phyloP scores from a whole-genome alignment of 1,140 invertebrate species.

The Diprion similis region DNA sequence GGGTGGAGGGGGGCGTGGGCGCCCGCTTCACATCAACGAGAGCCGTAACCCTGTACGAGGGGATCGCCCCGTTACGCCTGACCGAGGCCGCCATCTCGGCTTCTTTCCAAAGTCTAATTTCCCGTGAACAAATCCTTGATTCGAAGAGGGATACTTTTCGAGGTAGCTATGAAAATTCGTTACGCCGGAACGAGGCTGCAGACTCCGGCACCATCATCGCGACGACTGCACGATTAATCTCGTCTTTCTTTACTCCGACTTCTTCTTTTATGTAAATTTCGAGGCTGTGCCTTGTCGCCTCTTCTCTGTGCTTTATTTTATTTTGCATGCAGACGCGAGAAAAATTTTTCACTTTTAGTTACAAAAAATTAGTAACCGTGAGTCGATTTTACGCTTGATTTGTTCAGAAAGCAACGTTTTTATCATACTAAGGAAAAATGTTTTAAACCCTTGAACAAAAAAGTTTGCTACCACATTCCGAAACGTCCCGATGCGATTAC shows the following conservation, averaged over 20 bases:
- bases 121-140: constrained; percentile 37
- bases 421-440: no score
- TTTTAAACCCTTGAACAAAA: no score
- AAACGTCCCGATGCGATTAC: neutral
- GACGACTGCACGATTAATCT: constrained; percentile 31
- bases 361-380: no score
- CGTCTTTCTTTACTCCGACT: neutral
- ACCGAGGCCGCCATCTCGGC: constrained; percentile 9
- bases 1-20: neutral
- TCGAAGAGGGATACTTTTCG: neutral
- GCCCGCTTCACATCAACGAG: neutral
- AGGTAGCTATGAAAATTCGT: neutral
- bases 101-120: constrained; percentile 50
- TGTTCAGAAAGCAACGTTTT: no score
- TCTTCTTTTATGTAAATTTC: neutral
- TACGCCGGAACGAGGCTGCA: neutral
- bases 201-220: constrained; percentile 31
- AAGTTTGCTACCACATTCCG: neutral
- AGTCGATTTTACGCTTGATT: no score
- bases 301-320: no score
- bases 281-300: no score
- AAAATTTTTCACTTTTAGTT: no score
- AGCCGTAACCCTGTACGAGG: neutral
- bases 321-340: no score
- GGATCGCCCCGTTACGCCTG: neutral